Percentiles rank a stretch among this genome's conserved stretches.
phyloP scores from a whole-genome alignment of 2,888 invertebrate species.

The Brenthis ino region DNA sequence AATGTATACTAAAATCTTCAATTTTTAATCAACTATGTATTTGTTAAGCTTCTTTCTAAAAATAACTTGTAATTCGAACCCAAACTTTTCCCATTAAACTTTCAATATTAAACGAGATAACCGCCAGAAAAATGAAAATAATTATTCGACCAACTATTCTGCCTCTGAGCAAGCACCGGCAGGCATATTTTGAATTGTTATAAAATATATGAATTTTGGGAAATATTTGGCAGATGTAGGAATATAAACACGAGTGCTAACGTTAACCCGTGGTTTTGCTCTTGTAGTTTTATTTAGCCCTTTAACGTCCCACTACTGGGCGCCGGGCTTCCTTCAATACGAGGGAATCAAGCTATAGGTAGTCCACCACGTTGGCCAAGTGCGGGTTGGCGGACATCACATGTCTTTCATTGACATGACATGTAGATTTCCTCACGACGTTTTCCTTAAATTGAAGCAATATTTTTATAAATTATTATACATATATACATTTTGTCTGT shows the following conservation, averaged over 20 bases:
- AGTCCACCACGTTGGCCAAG: too few relatives aligned
- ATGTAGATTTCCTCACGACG: too few relatives aligned
- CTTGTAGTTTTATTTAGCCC: not conserved
- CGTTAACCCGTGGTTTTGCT: too few relatives aligned
- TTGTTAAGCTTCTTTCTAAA: not conserved
- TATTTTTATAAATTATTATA: too few relatives aligned
- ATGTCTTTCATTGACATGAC: too few relatives aligned
- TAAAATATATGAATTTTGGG: conserved; percentile 11
- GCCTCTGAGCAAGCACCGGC: conserved; percentile 8
- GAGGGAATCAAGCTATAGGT: too few relatives aligned
- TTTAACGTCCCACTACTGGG: not conserved
- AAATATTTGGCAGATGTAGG: conserved; percentile 11
- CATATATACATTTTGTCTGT: too few relatives aligned
- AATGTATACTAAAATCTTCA: not conserved
- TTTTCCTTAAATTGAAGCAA: too few relatives aligned
- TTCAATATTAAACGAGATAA: conserved; percentile 2
- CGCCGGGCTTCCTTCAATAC: too few relatives aligned
- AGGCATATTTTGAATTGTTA: conserved; percentile 27
- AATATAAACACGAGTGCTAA: too few relatives aligned
- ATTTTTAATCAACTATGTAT: not conserved
- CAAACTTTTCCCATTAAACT: conserved; percentile 7
- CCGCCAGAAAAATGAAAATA: conserved; percentile 18
- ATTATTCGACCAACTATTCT: conserved; percentile 29
- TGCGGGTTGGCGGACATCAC: too few relatives aligned
- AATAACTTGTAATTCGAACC: conserved; percentile 1